Percentiles rank a stretch among this genome's conserved stretches.
Conservation (phyloP, 2,113 vertebrate genomes). For the Sturnus vulgaris region DNA sequence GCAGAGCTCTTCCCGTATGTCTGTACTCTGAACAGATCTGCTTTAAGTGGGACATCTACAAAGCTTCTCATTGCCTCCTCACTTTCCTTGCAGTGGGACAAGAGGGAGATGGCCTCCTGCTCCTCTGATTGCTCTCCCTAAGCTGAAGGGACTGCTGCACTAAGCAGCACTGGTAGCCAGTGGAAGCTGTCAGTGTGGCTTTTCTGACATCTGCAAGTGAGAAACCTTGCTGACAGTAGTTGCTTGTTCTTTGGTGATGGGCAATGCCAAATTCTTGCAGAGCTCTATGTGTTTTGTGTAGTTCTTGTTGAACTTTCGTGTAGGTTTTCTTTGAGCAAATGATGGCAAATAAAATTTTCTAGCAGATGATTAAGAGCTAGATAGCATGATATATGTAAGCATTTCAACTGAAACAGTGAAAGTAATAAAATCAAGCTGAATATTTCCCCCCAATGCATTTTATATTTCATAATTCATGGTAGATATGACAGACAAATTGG, state of each 20-base stretch:
- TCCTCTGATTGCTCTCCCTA: background rate
- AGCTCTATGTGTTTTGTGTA: background rate
- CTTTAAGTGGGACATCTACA: background rate
- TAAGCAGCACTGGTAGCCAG: background rate
- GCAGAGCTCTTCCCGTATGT: background rate
- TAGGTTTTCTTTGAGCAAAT: background rate
- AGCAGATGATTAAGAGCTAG: background rate
- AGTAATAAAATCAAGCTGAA: background rate
- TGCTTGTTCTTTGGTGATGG: background rate
- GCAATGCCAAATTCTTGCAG: background rate
- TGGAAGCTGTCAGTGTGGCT: background rate
- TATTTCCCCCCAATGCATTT: background rate
- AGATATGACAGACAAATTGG: background rate
- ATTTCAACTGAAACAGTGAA: background rate
- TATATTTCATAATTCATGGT: background rate
- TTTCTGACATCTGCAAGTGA: background rate
- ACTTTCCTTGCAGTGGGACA: background rate
- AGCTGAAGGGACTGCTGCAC: background rate
- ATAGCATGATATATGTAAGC: background rate
- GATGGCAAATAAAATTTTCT: background rate
- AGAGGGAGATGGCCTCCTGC: background rate
- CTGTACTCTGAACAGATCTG: background rate
- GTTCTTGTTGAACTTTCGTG: background rate
- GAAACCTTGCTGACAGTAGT: background rate
- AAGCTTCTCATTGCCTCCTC: background rate